Evolutionary conservation across 2,797 vertebrate genomes (phyloP).

Genomic region (Perodicticus potto): DNA sequence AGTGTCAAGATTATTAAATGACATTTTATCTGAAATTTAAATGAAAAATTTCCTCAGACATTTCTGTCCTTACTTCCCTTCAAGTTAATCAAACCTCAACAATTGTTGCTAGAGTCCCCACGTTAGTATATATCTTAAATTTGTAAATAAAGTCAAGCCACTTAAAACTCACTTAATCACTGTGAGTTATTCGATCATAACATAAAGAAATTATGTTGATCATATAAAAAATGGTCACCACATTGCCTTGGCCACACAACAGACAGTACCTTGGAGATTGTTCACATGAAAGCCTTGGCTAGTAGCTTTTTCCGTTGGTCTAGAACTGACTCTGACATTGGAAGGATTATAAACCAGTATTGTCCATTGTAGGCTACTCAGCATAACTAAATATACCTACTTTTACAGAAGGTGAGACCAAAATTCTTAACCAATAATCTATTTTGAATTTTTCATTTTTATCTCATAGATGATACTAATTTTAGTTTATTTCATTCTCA

Average conservation of each 20-base stretch:
- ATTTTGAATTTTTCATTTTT: slow-evolving; percentile 19
- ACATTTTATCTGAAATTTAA: background rate
- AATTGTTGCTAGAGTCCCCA: background rate
- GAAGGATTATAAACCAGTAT: slow-evolving; percentile 9
- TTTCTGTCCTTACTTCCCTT: background rate
- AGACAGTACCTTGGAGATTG: background rate
- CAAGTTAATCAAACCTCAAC: background rate
- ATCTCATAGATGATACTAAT: background rate
- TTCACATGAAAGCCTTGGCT: slow-evolving; percentile 46
- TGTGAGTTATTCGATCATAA: slow-evolving; percentile 9
- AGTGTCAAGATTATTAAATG: background rate
- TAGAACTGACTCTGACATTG: slow-evolving; percentile 14
- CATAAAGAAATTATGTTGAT: slow-evolving; percentile 35
- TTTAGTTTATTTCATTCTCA: slow-evolving; percentile 55
- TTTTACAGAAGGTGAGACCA: background rate
- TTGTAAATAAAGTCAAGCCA: background rate
- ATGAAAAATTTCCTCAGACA: background rate
- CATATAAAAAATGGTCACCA: background rate
- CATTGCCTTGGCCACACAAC: slow-evolving; percentile 4
- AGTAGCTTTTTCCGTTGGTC: background rate
- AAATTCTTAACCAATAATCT: slow-evolving; percentile 2
- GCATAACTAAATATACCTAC: background rate
- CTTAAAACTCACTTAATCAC: background rate
- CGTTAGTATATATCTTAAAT: slow-evolving; percentile 1
- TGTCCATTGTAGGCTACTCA: background rate